Base-by-base conservation (phyloP, 2,888 invertebrate genomes). In the Ischnus inquisitorius region DNA sequence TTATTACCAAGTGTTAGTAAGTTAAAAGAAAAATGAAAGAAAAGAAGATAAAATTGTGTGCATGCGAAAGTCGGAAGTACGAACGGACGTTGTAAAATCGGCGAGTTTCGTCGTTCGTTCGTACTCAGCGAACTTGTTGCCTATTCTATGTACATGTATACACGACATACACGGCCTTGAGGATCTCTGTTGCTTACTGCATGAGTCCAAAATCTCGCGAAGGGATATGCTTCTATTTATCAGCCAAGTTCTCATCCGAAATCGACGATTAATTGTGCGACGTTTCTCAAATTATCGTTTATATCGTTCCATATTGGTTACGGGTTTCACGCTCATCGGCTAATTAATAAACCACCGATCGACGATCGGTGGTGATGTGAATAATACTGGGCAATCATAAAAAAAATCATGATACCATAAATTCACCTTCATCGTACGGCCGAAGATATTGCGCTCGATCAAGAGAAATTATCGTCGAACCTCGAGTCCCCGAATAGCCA, bases 211-310 rank as follows among this genome's bases (percentile, higher is more conserved):
- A 68, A 6, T 80, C 72, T 69, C 57, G 68, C 67, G 67, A 74
- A 83, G 76, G 71, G 65, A 71, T 62, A 81, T 67, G 87, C 85
- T 87, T 89, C 86, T 82, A 72, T 67, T 22, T 28, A 81, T 67
- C 87, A 87, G 81, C 84, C 88, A 48, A 39, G 22, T 65, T 34
- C 25, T 19, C 39, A 46, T 60, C 12, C 39, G 39, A 65, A 74
- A 51, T 72, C 34, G 34, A 34, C 34, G 46, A 64, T 57, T 71
- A 78, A 67, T 57, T 80, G 64, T 67, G 75, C 19, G 48, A 64
- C 68, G 22, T 48, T 72, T 75, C 60, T 64, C 39, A 85, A 81
- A 81, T 83, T 80, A 62, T 81, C 71, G 72, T 77, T 48, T 54
- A 54, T 65, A 71, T 72, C 71, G 43, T 67, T 34, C 81, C 78